These are phyloP conservation scores for Corythaeola cristata DNA, from an alignment of 2,113 vertebrate genomes.

Conservation along the genomic window DNA sequence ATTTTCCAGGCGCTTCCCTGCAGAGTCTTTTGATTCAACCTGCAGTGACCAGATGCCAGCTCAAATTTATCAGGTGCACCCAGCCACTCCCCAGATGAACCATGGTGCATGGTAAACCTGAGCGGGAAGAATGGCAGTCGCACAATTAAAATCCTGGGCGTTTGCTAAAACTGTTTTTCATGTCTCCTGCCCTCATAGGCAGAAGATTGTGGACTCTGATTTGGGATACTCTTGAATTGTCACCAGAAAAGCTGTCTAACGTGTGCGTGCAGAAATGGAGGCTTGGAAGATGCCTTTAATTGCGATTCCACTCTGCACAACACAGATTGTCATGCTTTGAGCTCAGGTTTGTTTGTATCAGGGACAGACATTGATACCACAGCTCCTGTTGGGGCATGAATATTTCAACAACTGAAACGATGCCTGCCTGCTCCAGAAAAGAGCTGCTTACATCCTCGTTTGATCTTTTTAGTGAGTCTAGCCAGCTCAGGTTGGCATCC, in stretches of 20 bases:
- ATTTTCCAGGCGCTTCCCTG: background rate
- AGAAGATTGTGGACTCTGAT: background rate
- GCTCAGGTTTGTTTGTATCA: slow-evolving; percentile 50
- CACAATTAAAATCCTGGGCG: background rate
- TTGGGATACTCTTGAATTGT: slow-evolving; percentile 21
- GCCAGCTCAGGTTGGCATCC: slow-evolving; percentile 3
- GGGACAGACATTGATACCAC: slow-evolving; percentile 32
- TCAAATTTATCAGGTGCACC: slow-evolving; percentile 36
- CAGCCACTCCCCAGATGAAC: background rate
- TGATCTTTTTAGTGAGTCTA: slow-evolving; percentile 29
- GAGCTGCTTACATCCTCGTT: background rate
- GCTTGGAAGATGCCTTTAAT: slow-evolving; percentile 3
- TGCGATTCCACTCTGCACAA: background rate
- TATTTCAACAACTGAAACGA: slow-evolving; percentile 46
- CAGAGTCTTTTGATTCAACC: slow-evolving; percentile 33
- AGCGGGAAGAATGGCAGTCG: background rate
- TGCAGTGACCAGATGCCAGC: slow-evolving; percentile 42
- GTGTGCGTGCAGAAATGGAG: background rate
- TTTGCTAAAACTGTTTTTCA: background rate
- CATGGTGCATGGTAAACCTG: background rate
- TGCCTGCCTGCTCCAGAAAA: slow-evolving; percentile 50
- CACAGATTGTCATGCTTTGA: slow-evolving; percentile 39
- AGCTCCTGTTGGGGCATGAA: slow-evolving; percentile 40
- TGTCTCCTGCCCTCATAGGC: background rate
- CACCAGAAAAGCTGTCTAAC: background rate